phyloP scores from a whole-genome alignment of 2,113 vertebrate species.

The Sceloporus undulatus region DNA sequence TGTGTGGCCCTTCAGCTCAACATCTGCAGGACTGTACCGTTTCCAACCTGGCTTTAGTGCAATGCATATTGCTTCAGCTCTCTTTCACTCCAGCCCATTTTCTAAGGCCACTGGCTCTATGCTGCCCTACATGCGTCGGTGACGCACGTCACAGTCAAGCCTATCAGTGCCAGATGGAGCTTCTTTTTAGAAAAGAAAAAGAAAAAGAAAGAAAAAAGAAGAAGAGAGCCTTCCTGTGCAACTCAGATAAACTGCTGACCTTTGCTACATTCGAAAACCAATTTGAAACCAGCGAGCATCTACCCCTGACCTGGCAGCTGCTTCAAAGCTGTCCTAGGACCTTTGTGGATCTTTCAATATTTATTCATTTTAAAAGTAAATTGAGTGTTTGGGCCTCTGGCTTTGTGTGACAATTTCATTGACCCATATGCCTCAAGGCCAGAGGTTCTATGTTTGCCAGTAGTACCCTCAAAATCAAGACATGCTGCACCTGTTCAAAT shows the following conservation, averaged over 20 bases:
- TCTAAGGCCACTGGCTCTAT: background rate
- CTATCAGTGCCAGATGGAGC: constrained; percentile 8
- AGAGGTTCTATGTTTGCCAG: background rate
- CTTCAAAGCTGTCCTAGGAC: constrained; percentile 72
- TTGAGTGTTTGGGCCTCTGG: constrained; percentile 49
- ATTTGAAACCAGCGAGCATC: constrained; percentile 37
- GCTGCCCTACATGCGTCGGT: background rate
- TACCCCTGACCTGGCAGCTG: constrained; percentile 69
- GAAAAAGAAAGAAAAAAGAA: background rate
- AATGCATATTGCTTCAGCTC: background rate
- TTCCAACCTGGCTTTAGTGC: background rate
- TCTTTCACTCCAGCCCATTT: background rate
- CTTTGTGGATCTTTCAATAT: constrained; percentile 71
- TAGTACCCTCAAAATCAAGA: constrained; percentile 63
- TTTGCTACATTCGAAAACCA: constrained; percentile 16
- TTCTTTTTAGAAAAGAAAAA: background rate
- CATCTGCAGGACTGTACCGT: too few relatives aligned
- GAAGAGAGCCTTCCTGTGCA: constrained; percentile 13
- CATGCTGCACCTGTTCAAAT: accelerated
- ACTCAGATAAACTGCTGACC: constrained; percentile 48
- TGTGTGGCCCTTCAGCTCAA: too few relatives aligned
- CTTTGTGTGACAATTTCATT: constrained; percentile 57
- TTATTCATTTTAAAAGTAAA: constrained; percentile 56
- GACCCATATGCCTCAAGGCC: constrained; percentile 34
- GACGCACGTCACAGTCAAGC: background rate